A percentile compares a stretch with the other conserved stretches of the same genome.
phyloP scores from a whole-genome alignment of 2,888 invertebrate species.

The Chloroclystis v-ata region DNA sequence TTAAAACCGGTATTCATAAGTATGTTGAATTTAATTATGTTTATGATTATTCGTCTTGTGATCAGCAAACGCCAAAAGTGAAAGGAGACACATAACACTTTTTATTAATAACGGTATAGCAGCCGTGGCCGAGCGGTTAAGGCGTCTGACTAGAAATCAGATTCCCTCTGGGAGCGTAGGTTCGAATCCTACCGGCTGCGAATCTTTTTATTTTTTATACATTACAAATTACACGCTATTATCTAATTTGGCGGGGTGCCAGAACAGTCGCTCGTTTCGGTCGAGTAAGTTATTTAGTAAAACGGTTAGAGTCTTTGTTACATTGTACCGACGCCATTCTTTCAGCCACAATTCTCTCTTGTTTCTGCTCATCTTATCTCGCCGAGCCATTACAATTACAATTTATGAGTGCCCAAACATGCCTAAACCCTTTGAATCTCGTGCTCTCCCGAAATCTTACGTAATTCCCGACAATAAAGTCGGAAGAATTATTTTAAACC shows the following conservation, averaged over 20 bases:
- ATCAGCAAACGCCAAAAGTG: constrained; percentile 1
- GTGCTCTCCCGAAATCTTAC: constrained; percentile 16
- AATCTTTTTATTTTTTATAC: constrained; percentile 31
- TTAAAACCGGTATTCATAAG: too few relatives aligned
- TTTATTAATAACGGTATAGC: constrained; percentile 39
- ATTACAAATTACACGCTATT: not conserved
- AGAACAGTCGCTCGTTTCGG: not conserved
- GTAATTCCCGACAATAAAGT: constrained; percentile 34
- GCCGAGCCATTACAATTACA: constrained; percentile 13
- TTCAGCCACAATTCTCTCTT: not conserved
- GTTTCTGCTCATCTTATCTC: constrained; percentile 10
- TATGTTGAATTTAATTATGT: too few relatives aligned
- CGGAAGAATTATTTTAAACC: constrained; percentile 31
- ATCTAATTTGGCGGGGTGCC: not conserved
- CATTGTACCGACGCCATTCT: constrained; percentile 1
- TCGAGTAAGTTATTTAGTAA: constrained; percentile 1
- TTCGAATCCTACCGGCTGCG: constrained; percentile 93
- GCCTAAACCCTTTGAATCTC: constrained; percentile 20
- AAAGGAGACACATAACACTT: not conserved
- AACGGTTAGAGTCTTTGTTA: constrained; percentile 1
- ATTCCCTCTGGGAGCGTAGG: constrained; percentile 93
- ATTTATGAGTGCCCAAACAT: constrained; percentile 16
- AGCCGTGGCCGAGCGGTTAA: constrained; percentile 92
- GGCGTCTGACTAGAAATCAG: constrained; percentile 93
- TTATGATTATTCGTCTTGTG: too few relatives aligned